Conservation (phyloP, 1,140 invertebrate genomes). For the Micrasema minimum region DNA sequence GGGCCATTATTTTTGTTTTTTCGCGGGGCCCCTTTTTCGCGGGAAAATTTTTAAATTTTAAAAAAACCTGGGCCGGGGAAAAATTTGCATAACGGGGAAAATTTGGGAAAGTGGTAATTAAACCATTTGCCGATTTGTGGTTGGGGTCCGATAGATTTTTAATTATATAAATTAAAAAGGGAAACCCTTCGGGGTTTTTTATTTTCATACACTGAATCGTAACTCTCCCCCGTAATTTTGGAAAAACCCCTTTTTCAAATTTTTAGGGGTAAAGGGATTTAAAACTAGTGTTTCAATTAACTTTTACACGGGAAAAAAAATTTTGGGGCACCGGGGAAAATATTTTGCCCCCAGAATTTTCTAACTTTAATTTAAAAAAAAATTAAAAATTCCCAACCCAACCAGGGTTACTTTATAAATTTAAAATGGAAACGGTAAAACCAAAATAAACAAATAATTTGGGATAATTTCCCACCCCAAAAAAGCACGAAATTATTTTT, state of each 20-base stretch:
- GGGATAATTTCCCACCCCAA: too few relatives aligned
- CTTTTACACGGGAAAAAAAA: too few relatives aligned
- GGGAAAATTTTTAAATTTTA: slow-evolving; percentile 22
- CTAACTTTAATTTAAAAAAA: too few relatives aligned
- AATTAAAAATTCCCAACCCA: too few relatives aligned
- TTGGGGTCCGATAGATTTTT: not conserved
- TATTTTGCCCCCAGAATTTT: too few relatives aligned
- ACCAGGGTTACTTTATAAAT: too few relatives aligned
- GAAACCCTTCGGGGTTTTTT: not conserved
- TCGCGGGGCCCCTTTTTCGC: slow-evolving; percentile 6
- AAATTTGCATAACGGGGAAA: not conserved
- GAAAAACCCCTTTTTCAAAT: not conserved
- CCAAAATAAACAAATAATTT: too few relatives aligned
- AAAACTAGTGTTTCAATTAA: too few relatives aligned
- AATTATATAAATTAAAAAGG: not conserved
- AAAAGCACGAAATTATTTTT: too few relatives aligned
- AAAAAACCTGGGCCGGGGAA: slow-evolving; percentile 14
- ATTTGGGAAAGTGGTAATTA: not conserved
- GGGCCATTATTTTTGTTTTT: slow-evolving; percentile 27
- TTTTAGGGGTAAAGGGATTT: not conserved
- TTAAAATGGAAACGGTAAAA: too few relatives aligned
- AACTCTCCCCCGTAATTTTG: not conserved
- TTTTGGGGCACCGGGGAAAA: too few relatives aligned
- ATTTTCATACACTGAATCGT: not conserved
- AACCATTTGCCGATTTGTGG: not conserved